Conservation (phyloP, 2,113 vertebrate species). For the Asarcornis scutulata region DNA sequence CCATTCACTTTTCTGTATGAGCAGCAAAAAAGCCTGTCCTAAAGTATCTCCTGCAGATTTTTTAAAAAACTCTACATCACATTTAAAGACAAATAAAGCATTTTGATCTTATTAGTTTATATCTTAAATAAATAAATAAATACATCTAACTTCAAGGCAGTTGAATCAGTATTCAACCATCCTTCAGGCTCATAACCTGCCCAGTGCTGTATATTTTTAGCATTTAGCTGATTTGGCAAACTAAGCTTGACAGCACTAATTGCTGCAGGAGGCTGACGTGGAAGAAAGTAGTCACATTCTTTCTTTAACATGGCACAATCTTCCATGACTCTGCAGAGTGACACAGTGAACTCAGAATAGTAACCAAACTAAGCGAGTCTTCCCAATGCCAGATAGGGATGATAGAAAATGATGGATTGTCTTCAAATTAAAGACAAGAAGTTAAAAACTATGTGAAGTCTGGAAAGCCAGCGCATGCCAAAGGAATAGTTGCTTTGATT, state of each 20-base stretch:
- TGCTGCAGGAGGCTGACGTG: background rate
- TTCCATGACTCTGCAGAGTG: constrained; percentile 59
- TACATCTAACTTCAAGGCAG: background rate
- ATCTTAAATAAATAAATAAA: background rate
- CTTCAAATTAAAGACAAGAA: constrained; percentile 23
- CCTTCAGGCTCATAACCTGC: background rate
- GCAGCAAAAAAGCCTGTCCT: background rate
- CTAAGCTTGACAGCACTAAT: background rate
- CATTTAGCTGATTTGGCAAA: constrained; percentile 1
- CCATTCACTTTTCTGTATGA: background rate
- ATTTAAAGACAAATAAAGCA: background rate
- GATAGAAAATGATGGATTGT: background rate
- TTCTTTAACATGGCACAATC: background rate
- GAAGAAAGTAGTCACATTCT: constrained; percentile 4
- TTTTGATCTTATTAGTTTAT: background rate
- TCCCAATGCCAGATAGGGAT: background rate
- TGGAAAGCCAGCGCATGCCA: background rate
- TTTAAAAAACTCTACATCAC: background rate
- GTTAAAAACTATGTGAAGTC: background rate
- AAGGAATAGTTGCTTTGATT: constrained; percentile 57
- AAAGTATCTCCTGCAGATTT: background rate
- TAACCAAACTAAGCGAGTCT: background rate
- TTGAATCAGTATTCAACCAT: background rate
- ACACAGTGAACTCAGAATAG: background rate
- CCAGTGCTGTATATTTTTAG: background rate